Percentiles rank a stretch among this genome's conserved stretches.
Evolutionary conservation across 2,797 vertebrate species (phyloP).

Genomic region (Coregonus suidteri): DNA sequence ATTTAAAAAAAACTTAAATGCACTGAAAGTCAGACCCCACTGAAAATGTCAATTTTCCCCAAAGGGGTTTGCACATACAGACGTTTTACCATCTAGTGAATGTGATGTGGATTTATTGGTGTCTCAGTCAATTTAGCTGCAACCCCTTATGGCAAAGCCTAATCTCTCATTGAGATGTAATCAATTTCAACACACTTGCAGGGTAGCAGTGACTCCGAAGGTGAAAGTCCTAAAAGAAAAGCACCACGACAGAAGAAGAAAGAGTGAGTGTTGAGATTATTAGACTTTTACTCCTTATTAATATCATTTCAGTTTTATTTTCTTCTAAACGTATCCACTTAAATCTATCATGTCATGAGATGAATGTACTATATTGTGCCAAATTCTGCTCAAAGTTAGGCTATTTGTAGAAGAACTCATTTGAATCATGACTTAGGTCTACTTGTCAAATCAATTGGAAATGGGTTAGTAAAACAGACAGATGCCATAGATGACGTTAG

Average conservation of each 20-base stretch:
- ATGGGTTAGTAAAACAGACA: not conserved
- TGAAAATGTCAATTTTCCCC: not conserved
- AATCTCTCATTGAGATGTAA: constrained; percentile 6
- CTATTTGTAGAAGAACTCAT: not conserved
- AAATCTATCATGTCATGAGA: not conserved
- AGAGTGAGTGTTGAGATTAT: constrained; percentile 82
- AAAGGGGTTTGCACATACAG: not conserved
- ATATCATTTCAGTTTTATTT: not conserved
- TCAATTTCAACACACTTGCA: constrained; percentile 66
- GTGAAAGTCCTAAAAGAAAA: constrained; percentile 92
- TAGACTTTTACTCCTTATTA: constrained; percentile 16
- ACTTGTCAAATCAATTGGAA: not conserved
- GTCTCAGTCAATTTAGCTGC: not conserved
- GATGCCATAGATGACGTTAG: not conserved
- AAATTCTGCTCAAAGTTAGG: constrained; percentile 1
- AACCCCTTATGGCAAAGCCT: not conserved
- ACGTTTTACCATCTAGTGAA: constrained; percentile 55
- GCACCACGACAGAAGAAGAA: constrained; percentile 84
- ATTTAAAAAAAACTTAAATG: not conserved
- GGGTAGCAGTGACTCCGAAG: constrained; percentile 96
- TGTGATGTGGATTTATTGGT: not conserved
- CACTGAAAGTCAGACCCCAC: not conserved
- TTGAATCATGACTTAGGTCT: not conserved
- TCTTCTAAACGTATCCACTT: not conserved
- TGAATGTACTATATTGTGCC: not conserved